Evolutionary conservation across 92 coral and sea anemone species (phyloP).

Genomic region (Hydrozoanthus gracilis): DNA sequence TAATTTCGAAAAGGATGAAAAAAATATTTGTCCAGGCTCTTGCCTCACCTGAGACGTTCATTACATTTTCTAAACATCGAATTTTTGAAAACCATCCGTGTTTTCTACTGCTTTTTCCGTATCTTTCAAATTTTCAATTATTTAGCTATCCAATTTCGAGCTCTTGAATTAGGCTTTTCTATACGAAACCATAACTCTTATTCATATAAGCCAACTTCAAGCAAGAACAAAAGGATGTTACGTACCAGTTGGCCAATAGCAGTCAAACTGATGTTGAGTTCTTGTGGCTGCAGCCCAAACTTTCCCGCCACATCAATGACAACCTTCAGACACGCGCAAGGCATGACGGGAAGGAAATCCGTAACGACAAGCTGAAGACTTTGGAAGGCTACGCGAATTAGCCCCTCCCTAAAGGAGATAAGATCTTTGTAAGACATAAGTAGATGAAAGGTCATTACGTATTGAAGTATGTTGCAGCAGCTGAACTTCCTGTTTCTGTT

Average conservation of each 20-base stretch:
- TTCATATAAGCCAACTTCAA: background rate
- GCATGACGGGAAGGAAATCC: conserved; percentile 98
- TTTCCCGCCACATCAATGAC: conserved; percentile 99
- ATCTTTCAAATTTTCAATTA: too few species aligned
- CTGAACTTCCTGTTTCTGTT: background rate
- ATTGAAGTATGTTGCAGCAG: too few species aligned
- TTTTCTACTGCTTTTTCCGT: too few species aligned
- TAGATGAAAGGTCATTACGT: too few species aligned
- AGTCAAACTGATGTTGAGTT: conserved; percentile 94
- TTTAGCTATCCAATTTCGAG: too few species aligned
- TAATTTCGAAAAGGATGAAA: too few species aligned
- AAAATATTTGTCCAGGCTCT: too few species aligned
- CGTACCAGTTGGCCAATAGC: conserved; percentile 99
- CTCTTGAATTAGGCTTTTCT: too few species aligned
- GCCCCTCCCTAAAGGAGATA: conserved; percentile 77
- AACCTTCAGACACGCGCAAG: conserved; percentile 93
- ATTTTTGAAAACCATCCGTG: too few species aligned
- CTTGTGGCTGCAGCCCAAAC: conserved; percentile 97
- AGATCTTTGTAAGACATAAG: background rate
- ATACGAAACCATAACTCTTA: too few species aligned
- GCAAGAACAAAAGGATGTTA: background rate
- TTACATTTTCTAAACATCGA: too few species aligned
- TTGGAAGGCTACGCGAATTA: conserved; percentile 98
- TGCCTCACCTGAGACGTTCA: too few species aligned
- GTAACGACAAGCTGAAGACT: conserved; percentile 97